Base-by-base conservation (phyloP, 2,888 invertebrate species). In the Drosophila mercatorum region DNA sequence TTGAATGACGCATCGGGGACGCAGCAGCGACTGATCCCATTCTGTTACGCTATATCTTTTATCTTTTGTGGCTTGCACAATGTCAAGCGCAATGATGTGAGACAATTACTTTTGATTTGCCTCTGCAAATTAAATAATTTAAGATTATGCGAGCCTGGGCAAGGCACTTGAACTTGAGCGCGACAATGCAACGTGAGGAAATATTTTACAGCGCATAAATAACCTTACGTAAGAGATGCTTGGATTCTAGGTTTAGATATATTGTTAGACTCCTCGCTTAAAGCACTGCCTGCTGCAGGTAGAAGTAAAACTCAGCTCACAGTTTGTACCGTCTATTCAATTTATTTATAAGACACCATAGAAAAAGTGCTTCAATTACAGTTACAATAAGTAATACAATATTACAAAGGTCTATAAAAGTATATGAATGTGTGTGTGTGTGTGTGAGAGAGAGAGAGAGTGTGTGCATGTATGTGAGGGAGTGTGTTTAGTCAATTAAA, bases 71-170 rank as follows among this genome's bases (percentile, higher is more conserved):
- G 49, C 53, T 28, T 55, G 61, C 53, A n/a, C 88, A 87, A 87
- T 89, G 89, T 89, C 89, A 87, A 84, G 86, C 85, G 73, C 89
- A 89, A 67, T 72, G 85, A 88, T 71, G 88, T 71, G 87, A 80
- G 85, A 78, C 88, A 87, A 87, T 89, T 87, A 77, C 46, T 75
- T 65, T 72, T 89, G 72, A 82, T 84, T 84, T 75, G 80, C 71
- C 71, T 68, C 72, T 69, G 57, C 58, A 85, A 83, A 82, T 83
- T 67, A 66, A 66, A 87, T 75, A 51, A 22, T 72, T 73, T 46
- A 65, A 57, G 44, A 36, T 70, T 55, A 28, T n/a, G 38, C 31
- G 36, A 63, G 34, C 44, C 26, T 17, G 34, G 36, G 43, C 28
- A 36, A 51, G 51, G 17, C 34, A 36, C 7, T 36, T 51, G 51